Conservation (phyloP, 2,888 invertebrate species). For the Doris montereyensis region DNA sequence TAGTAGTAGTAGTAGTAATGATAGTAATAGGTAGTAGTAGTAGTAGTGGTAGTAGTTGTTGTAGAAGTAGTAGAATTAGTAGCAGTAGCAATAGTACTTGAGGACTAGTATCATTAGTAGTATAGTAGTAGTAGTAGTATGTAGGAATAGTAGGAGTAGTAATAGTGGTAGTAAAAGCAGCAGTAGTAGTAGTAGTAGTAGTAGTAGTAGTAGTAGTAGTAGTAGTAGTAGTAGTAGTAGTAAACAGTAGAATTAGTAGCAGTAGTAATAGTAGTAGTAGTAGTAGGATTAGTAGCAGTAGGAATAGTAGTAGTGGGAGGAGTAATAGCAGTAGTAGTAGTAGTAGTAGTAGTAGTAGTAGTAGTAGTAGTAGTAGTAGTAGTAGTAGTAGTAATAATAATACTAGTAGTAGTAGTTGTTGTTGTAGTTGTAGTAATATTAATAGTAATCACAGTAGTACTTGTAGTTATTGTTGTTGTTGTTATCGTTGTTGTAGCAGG, state of each 20-base stretch:
- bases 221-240: slow-evolving; percentile 20
- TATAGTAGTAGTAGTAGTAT: too few relatives aligned
- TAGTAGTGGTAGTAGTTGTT: too few relatives aligned
- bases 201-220: slow-evolving; percentile 20
- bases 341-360: slow-evolving; percentile 17
- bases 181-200: slow-evolving; percentile 16
- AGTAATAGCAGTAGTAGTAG: slow-evolving; percentile 6
- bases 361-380: slow-evolving; percentile 17
- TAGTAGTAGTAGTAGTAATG: too few relatives aligned
- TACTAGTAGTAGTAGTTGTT: slow-evolving; percentile 9
- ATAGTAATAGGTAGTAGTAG: too few relatives aligned
- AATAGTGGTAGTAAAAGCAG: too few relatives aligned
- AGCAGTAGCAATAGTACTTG: too few relatives aligned
- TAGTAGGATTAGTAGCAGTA: slow-evolving; percentile 11
- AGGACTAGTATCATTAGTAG: too few relatives aligned
- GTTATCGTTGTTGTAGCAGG: too few relatives aligned
- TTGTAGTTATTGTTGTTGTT: too few relatives aligned
- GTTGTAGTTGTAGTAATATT: background rate
- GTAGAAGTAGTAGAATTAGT: too few relatives aligned
- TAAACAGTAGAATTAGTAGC: slow-evolving; percentile 5
- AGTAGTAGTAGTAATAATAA: slow-evolving; percentile 7
- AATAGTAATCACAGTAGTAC: too few relatives aligned
- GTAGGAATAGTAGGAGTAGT: too few relatives aligned
- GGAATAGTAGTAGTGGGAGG: slow-evolving; percentile 4
- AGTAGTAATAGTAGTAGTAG: slow-evolving; percentile 17